Conservation (phyloP, 2,888 invertebrate species). For the Protula sp. region DNA sequence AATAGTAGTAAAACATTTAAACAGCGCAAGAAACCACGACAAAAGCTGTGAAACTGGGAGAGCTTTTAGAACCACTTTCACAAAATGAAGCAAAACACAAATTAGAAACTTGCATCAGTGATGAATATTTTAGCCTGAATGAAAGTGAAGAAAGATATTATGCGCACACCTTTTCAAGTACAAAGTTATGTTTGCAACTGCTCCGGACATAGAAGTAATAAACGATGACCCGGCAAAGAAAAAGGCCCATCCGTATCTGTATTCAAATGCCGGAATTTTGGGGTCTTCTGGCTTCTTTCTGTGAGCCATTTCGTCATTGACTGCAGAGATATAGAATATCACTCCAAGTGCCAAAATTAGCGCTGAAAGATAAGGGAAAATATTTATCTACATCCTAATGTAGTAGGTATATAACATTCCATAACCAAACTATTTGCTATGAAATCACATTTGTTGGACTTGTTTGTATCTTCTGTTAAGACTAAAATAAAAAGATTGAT, state of each 20-base stretch:
- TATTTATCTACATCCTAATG: too few relatives aligned
- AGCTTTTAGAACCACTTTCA: too few relatives aligned
- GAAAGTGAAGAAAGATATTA: too few relatives aligned
- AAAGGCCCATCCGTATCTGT: conserved; percentile 50
- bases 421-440: too few relatives aligned
- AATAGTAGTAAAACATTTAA: too few relatives aligned
- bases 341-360: conserved; percentile 44
- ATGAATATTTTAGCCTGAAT: too few relatives aligned
- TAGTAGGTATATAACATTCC: too few relatives aligned
- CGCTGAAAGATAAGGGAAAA: conserved; percentile 27
- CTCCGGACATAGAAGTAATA: conserved; percentile 41
- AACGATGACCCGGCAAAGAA: conserved; percentile 47
- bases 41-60: too few relatives aligned
- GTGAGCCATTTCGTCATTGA: conserved; percentile 49
- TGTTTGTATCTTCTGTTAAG: not conserved
- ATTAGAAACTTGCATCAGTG: too few relatives aligned
- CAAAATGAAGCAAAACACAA: too few relatives aligned
- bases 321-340: conserved; percentile 47
- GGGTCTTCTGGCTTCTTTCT: conserved; percentile 32
- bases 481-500: not conserved
- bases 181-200: conserved; percentile 43
- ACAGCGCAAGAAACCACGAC: too few relatives aligned
- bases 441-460: too few relatives aligned
- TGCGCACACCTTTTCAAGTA: conserved; percentile 36
- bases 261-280: conserved; percentile 32